Conservation (phyloP, 2,888 invertebrate species). For the Chrysopilus asiliformis region DNA sequence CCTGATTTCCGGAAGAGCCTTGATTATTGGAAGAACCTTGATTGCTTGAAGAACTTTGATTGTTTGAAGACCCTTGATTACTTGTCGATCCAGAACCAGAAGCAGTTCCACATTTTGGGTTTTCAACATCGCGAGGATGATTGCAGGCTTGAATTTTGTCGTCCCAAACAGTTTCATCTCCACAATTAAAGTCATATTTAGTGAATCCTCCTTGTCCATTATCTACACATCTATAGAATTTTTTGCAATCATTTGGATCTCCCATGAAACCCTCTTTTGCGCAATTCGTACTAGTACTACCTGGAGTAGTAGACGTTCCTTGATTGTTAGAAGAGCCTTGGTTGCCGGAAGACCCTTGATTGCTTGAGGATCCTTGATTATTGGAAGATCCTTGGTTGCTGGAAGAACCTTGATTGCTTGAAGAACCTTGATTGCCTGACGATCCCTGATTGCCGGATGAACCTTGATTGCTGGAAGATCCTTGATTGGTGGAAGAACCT, state of each 20-base stretch:
- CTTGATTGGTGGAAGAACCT: constrained; percentile 3
- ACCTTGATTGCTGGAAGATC: neutral
- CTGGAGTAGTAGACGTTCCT: constrained; percentile 2
- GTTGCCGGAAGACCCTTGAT: neutral
- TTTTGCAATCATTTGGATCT: constrained; percentile 39
- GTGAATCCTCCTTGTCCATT: constrained; percentile 35
- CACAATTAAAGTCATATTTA: constrained; percentile 41
- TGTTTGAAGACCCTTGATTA: too few relatives aligned
- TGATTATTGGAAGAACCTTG: too few relatives aligned
- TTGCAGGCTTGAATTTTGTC: constrained; percentile 41
- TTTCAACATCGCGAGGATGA: constrained; percentile 26
- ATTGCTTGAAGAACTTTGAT: too few relatives aligned
- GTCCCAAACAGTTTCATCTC: constrained; percentile 45
- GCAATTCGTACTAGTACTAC: constrained; percentile 25
- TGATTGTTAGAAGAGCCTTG: constrained; percentile 2
- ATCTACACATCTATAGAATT: constrained; percentile 44
- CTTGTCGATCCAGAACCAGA: too few relatives aligned
- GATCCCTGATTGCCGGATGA: constrained; percentile 5
- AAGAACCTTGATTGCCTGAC: constrained; percentile 5
- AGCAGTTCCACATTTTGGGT: constrained; percentile 19
- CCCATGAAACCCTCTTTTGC: constrained; percentile 34
- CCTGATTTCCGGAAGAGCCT: too few relatives aligned
- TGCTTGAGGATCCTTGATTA: constrained; percentile 2
- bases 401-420: constrained; percentile 4
- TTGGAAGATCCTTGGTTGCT: constrained; percentile 6